A percentile compares a stretch with the other conserved stretches of the same genome.
Conservation (phyloP, 2,113 vertebrate genomes). For the Vulpes lagopus region DNA sequence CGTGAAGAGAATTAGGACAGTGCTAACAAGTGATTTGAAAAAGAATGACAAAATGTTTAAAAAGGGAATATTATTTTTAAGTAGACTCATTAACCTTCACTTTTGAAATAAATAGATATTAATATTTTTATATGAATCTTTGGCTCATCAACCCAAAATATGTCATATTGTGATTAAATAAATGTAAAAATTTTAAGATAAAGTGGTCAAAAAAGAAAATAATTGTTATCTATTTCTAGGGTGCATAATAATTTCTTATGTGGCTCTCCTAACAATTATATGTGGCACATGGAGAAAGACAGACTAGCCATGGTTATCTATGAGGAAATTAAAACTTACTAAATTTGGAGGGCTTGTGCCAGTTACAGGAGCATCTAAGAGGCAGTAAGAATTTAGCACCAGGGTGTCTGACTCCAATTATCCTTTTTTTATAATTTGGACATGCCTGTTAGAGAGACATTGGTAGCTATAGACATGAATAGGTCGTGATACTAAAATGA, state of each 20-base stretch:
- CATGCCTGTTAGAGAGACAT: neutral
- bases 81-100: neutral
- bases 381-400: neutral
- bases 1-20: neutral
- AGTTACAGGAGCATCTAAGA: neutral
- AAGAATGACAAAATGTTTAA: neutral
- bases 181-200: neutral
- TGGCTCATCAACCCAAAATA: neutral
- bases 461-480: neutral
- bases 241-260: neutral
- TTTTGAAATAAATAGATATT: slow-evolving; percentile 36
- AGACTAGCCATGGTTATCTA: neutral
- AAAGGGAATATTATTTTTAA: neutral
- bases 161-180: neutral
- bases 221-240: neutral
- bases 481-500: neutral
- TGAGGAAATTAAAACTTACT: neutral
- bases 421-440: neutral
- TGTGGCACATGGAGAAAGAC: neutral
- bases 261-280: neutral
- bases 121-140: slow-evolving; percentile 17
- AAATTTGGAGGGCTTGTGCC: neutral
- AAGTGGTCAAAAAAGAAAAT: slow-evolving; percentile 21
- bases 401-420: neutral
- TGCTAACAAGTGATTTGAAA: neutral